These are phyloP conservation scores for Coremacera marginata DNA, from an alignment of 2,888 invertebrate species.

Conservation along the genomic window DNA sequence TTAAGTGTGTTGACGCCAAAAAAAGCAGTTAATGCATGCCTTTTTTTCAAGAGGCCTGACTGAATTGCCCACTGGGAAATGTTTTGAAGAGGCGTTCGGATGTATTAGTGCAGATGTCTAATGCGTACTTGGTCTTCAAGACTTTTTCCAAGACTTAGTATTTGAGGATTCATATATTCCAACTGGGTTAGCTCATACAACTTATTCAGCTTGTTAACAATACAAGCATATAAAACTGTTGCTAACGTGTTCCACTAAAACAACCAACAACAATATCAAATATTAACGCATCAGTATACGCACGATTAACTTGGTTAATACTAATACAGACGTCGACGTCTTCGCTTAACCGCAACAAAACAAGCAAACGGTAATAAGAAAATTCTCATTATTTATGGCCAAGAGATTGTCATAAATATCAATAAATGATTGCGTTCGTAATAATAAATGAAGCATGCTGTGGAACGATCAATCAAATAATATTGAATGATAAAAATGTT, in stretches of 20 bases:
- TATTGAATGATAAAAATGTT: neutral
- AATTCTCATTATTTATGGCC: neutral
- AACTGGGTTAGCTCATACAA: too few relatives aligned
- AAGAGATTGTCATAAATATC: neutral
- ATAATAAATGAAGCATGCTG: constrained; percentile 3
- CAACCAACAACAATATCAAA: neutral
- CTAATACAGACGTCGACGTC: neutral
- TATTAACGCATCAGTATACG: constrained; percentile 3
- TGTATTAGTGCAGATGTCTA: too few relatives aligned
- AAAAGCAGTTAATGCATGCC: too few relatives aligned
- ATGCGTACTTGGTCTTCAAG: too few relatives aligned
- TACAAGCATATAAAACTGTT: neutral
- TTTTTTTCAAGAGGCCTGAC: too few relatives aligned
- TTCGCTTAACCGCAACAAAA: neutral
- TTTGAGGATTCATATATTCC: too few relatives aligned
- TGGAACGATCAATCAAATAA: neutral
- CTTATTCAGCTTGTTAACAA: too few relatives aligned
- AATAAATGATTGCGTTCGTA: constrained; percentile 14
- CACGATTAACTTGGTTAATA: constrained; percentile 12
- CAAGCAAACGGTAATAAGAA: neutral
- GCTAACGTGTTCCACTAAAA: neutral
- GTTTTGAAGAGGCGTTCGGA: too few relatives aligned
- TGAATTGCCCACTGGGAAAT: too few relatives aligned
- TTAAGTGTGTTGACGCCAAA: too few relatives aligned
- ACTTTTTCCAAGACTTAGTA: too few relatives aligned